A percentile compares a stretch with the other conserved stretches of the same genome.
Evolutionary conservation across 2,113 vertebrate genomes (phyloP).

Genomic region (Seriola aureovittata): DNA sequence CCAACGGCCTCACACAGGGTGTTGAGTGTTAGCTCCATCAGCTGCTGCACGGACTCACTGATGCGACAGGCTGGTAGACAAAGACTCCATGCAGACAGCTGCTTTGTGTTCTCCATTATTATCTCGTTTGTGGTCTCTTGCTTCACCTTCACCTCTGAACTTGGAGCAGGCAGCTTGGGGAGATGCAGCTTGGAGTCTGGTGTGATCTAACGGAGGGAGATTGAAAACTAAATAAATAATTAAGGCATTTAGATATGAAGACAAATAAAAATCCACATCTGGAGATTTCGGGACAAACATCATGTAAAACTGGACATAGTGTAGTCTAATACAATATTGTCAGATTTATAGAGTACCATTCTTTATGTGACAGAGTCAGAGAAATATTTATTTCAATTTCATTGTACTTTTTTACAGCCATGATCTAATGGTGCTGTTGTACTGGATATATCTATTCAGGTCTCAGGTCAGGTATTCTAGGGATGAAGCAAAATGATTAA

Average conservation of each 20-base stretch:
- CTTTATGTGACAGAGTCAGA: too few species aligned
- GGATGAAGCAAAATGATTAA: too few species aligned
- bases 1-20: slow-evolving; percentile 91
- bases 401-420: too few species aligned
- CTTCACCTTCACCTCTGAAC: slow-evolving; percentile 62
- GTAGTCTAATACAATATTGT: neutral
- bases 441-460: too few species aligned
- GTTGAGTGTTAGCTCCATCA: slow-evolving; percentile 92
- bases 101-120: slow-evolving; percentile 82
- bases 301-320: neutral
- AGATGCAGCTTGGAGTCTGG: slow-evolving; percentile 85
- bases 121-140: slow-evolving; percentile 37
- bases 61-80: slow-evolving; percentile 91
- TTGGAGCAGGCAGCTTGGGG: slow-evolving; percentile 84
- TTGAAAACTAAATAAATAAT: neutral
- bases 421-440: too few species aligned
- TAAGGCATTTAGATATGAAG: neutral
- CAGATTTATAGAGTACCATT: neutral
- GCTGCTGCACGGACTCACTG: slow-evolving; percentile 92
- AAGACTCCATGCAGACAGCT: slow-evolving; percentile 86
- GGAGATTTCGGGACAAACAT: neutral
- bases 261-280: neutral
- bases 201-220: slow-evolving; percentile 84
- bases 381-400: too few species aligned
- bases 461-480: too few species aligned